These are phyloP conservation scores for Pseudachorutes palmiensis DNA, from an alignment of 1,140 invertebrate species.

Conservation along the genomic window DNA sequence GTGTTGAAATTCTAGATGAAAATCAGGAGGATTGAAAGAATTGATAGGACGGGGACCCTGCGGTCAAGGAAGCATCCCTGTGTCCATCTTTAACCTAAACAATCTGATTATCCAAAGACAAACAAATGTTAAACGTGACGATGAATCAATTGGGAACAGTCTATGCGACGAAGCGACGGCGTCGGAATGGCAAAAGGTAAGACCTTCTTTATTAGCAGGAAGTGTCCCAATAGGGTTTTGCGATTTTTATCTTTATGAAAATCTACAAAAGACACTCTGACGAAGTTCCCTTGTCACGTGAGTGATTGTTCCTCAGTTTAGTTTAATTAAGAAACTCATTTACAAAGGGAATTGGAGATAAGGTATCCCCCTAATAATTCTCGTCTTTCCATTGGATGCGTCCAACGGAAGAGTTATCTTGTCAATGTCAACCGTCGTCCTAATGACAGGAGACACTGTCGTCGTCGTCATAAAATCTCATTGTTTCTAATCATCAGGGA, in stretches of 20 bases:
- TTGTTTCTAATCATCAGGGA: no score
- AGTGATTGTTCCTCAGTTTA: neutral
- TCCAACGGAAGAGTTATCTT: neutral
- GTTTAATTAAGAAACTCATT: neutral
- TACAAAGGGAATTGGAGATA: neutral
- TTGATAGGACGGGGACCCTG: no score
- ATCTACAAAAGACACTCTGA: neutral
- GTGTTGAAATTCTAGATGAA: no score
- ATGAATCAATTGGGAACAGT: conserved; percentile 87
- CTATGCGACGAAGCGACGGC: conserved; percentile 83
- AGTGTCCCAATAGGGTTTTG: neutral
- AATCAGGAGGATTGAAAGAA: no score
- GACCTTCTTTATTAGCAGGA: no score
- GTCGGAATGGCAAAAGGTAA: conserved; percentile 90
- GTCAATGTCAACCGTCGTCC: neutral
- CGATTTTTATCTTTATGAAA: neutral
- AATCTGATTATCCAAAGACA: no score
- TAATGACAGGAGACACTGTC: neutral
- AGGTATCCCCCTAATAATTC: neutral
- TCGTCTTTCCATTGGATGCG: neutral
- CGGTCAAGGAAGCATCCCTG: no score
- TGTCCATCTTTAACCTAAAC: no score
- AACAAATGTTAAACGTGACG: conserved; percentile 39
- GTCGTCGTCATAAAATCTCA: no score
- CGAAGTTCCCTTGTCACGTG: neutral